Evolutionary conservation across 2,797 vertebrate species (phyloP).

Genomic region (Acipenser transmontanus): DNA sequence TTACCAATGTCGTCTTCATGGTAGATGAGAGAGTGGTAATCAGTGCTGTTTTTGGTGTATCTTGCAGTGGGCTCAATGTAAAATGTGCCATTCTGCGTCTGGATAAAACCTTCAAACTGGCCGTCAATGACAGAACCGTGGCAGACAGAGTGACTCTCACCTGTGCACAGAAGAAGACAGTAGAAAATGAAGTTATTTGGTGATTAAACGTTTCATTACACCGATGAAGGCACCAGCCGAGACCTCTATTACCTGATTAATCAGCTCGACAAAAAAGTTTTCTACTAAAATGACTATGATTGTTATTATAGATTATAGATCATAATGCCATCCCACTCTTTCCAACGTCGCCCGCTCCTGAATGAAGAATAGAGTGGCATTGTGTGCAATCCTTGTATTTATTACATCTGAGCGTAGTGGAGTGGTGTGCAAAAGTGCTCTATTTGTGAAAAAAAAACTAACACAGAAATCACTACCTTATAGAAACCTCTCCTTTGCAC

Average conservation of each 20-base stretch:
- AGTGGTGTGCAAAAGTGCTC: no score
- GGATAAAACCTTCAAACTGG: slow-evolving; percentile 69
- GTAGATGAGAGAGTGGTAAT: slow-evolving; percentile 70
- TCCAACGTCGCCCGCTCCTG: no score
- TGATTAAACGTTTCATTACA: neutral
- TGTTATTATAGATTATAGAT: neutral
- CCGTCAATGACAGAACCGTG: slow-evolving; percentile 65
- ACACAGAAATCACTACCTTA: no score
- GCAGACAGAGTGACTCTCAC: slow-evolving; percentile 57
- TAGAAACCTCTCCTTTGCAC: no score
- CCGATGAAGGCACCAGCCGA: no score
- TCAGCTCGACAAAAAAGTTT: neutral
- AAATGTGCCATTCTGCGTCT: slow-evolving; percentile 59
- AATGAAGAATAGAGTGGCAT: no score
- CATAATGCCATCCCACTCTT: neutral
- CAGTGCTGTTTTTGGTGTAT: slow-evolving; percentile 30
- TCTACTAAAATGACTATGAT: neutral
- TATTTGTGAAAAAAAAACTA: no score
- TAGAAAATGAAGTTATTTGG: neutral
- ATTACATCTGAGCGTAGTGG: no score
- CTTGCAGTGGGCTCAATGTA: slow-evolving; percentile 56
- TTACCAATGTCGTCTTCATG: slow-evolving; percentile 62
- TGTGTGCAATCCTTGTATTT: no score
- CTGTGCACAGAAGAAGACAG: slow-evolving; percentile 35
- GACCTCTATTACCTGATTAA: no score